Evolutionary conservation across 2,888 invertebrate species (phyloP).

Genomic region (Ischnura elegans): DNA sequence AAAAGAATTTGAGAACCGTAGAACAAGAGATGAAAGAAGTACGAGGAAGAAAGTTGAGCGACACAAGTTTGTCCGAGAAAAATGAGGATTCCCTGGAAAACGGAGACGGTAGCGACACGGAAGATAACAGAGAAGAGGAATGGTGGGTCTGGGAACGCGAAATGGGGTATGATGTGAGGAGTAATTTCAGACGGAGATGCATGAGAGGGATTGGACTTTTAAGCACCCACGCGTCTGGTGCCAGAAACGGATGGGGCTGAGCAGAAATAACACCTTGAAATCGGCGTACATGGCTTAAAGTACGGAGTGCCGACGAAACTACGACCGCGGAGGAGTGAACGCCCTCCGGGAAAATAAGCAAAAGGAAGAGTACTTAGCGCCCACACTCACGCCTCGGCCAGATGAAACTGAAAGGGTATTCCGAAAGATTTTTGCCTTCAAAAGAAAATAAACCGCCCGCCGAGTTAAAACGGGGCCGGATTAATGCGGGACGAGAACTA

Average conservation of each 20-base stretch:
- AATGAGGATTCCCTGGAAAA: background rate
- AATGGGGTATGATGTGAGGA: background rate
- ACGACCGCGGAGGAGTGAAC: constrained; percentile 24
- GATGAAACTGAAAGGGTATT: constrained; percentile 36
- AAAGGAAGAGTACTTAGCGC: background rate
- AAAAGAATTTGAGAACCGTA: background rate
- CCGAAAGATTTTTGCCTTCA: background rate
- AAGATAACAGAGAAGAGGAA: background rate
- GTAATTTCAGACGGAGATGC: background rate
- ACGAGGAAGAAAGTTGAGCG: background rate
- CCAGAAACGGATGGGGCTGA: background rate
- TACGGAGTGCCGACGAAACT: background rate
- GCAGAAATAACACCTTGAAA: constrained; percentile 53
- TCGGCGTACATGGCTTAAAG: constrained; percentile 46
- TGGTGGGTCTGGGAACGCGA: background rate
- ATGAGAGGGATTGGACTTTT: constrained; percentile 50
- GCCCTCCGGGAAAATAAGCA: background rate
- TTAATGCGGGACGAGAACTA: background rate
- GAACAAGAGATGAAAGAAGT: background rate
- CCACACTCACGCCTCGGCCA: background rate
- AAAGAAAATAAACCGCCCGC: background rate
- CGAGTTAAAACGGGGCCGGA: background rate
- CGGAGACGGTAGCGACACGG: background rate
- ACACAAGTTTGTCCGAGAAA: background rate
- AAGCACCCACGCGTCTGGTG: constrained; percentile 21